Conservation (phyloP, 2,888 invertebrate species). For the Amphipoea oculea region DNA sequence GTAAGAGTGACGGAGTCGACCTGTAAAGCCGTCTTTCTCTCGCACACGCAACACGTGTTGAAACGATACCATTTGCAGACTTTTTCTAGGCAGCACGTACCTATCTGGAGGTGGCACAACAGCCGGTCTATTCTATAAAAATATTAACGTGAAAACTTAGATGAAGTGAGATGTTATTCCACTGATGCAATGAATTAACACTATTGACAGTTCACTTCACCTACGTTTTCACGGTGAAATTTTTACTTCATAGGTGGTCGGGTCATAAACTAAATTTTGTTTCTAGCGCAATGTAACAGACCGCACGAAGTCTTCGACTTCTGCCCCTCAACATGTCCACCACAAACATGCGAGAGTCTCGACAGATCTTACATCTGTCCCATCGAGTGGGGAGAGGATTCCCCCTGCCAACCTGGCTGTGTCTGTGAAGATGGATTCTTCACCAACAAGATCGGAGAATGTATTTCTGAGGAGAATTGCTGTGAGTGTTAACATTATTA, state of each 20-base stretch:
- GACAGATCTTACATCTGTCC: constrained; percentile 49
- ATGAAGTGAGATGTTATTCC: too few relatives aligned
- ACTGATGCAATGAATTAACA: too few relatives aligned
- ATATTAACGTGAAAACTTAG: too few relatives aligned
- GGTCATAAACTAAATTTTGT: background rate
- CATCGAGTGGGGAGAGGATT: constrained; percentile 10
- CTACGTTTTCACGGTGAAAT: too few relatives aligned
- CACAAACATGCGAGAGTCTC: constrained; percentile 66
- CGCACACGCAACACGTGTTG: background rate
- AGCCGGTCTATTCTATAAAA: too few relatives aligned
- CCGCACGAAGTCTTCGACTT: constrained; percentile 55
- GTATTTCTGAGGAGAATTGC: constrained; percentile 37
- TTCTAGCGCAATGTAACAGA: constrained; percentile 38
- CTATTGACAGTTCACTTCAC: too few relatives aligned
- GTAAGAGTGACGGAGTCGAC: too few relatives aligned
- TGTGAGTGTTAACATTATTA: constrained; percentile 34
- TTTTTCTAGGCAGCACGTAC: background rate
- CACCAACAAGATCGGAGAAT: constrained; percentile 40
- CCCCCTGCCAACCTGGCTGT: constrained; percentile 45
- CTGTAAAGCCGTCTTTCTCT: background rate
- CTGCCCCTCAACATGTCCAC: constrained; percentile 67
- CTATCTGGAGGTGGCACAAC: too few relatives aligned
- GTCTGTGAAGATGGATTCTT: constrained; percentile 45
- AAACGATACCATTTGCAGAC: background rate
- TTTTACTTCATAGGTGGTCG: too few relatives aligned